These are phyloP conservation scores for Petrocephalus sullivani DNA, from an alignment of 2,797 vertebrate genomes.

Conservation along the genomic window DNA sequence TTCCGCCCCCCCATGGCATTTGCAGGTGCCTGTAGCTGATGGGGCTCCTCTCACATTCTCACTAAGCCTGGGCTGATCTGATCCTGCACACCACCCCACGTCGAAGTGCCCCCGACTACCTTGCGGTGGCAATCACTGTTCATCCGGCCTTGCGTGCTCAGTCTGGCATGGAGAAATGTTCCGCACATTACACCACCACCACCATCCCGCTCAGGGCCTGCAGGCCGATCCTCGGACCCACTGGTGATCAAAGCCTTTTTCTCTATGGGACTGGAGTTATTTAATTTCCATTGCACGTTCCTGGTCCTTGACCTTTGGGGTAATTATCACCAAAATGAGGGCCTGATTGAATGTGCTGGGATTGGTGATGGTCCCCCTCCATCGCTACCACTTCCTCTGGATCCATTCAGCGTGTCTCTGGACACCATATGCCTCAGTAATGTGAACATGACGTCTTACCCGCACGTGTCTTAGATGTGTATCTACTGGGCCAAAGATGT, in stretches of 20 bases:
- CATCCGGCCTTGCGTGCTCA: conserved; percentile 37
- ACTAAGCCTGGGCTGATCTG: conserved; percentile 4
- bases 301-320: conserved; percentile 15
- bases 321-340: conserved; percentile 27
- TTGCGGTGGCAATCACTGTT: conserved; percentile 33
- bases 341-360: conserved; percentile 10
- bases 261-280: conserved; percentile 10
- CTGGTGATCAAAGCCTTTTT: conserved; percentile 35
- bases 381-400: background rate
- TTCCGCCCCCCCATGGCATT: background rate
- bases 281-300: conserved; percentile 12
- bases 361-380: background rate
- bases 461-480: background rate
- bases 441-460: conserved; percentile 12
- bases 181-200: conserved; percentile 29
- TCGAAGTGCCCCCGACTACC: conserved; percentile 15
- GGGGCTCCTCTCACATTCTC: conserved; percentile 21
- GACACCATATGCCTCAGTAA: conserved; percentile 27
- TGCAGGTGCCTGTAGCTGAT: background rate
- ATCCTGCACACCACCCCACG: background rate
- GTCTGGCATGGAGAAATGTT: conserved; percentile 31
- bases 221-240: conserved; percentile 13
- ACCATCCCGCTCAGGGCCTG: background rate
- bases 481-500: background rate
- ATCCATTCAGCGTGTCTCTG: conserved; percentile 20